Percentiles rank a stretch among this genome's conserved stretches.
Evolutionary conservation across 2,797 vertebrate species (phyloP).

Genomic region (Aeoliscus strigatus): DNA sequence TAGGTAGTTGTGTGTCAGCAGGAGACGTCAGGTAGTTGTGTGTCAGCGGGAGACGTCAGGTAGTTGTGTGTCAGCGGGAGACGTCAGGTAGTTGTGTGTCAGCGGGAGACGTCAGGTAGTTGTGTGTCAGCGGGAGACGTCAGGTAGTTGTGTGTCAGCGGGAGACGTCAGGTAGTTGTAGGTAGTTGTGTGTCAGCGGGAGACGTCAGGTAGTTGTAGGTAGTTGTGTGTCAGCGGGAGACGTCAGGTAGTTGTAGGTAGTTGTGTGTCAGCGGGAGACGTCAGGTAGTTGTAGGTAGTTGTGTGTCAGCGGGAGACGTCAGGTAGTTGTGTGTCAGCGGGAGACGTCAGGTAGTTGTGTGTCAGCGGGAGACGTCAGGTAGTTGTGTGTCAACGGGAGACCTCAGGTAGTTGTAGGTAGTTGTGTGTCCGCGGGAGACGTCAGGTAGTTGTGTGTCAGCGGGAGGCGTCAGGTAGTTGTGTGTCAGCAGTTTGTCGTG

Average conservation of each 20-base stretch:
- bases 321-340: constrained; percentile 53
- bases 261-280: constrained; percentile 52
- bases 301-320: constrained; percentile 56
- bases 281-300: constrained; percentile 58
- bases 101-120: constrained; percentile 55
- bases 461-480: constrained; percentile 52
- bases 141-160: constrained; percentile 53
- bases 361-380: constrained; percentile 55
- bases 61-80: constrained; percentile 47
- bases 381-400: constrained; percentile 47
- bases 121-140: constrained; percentile 56
- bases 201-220: constrained; percentile 54
- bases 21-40: constrained; percentile 55
- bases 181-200: too few relatives aligned
- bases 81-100: constrained; percentile 61
- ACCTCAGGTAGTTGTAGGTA: constrained; percentile 60
- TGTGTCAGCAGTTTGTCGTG: not conserved
- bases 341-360: constrained; percentile 55
- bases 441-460: constrained; percentile 55
- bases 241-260: constrained; percentile 61
- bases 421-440: too few relatives aligned
- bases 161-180: constrained; percentile 55
- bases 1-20: too few relatives aligned
- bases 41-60: constrained; percentile 55
- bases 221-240: too few relatives aligned